Evolutionary conservation across 2,113 vertebrate species (phyloP), one percentile per base, ranked within the genome.

Genomic region (Lepus americanus): DNA sequence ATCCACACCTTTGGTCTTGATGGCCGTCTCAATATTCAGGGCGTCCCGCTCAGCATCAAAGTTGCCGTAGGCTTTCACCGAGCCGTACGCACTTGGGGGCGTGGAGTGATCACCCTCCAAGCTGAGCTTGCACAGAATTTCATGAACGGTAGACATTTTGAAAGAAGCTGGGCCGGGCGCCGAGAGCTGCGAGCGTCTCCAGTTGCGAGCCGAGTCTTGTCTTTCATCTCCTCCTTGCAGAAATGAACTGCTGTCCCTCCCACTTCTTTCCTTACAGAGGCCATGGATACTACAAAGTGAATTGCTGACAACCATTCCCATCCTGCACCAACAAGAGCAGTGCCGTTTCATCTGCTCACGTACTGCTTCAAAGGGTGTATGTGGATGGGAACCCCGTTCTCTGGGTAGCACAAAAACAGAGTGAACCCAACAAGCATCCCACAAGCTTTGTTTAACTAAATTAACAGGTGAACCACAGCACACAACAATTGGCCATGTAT

Each of bases 41-140:
- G n/a, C n/a, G n/a, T n/a, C n/a, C n/a, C n/a, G n/a, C n/a, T n/a
- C n/a, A n/a, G n/a, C n/a, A n/a, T n/a, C n/a, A n/a, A n/a, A n/a
- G n/a, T n/a, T n/a, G n/a, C n/a, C n/a, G n/a, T n/a, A n/a, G n/a
- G n/a, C n/a, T n/a, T n/a, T n/a, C n/a, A n/a, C n/a, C n/a, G n/a
- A n/a, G n/a, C n/a, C n/a, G n/a, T n/a, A n/a, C n/a, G n/a, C n/a
- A n/a, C n/a, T n/a, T n/a, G n/a, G n/a, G n/a, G n/a, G n/a, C n/a
- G n/a, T n/a, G n/a, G n/a, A n/a, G n/a, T n/a, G n/a, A 72, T 98
- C 98, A 94, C 98, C 98, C 97, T 99, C 98, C 96, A 99, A 98
- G 97, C 94, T 98, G 91, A 99, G 98, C 96, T 99, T 98, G 97
- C 98, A 97, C 94, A 99, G 96, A 94, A 99, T 99, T 96, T 99